A percentile compares a stretch with the other conserved stretches of the same genome.
These are phyloP conservation scores for Acropora tenuis DNA, from an alignment of 64 coral and sea anemone species.

Conservation along the genomic window DNA sequence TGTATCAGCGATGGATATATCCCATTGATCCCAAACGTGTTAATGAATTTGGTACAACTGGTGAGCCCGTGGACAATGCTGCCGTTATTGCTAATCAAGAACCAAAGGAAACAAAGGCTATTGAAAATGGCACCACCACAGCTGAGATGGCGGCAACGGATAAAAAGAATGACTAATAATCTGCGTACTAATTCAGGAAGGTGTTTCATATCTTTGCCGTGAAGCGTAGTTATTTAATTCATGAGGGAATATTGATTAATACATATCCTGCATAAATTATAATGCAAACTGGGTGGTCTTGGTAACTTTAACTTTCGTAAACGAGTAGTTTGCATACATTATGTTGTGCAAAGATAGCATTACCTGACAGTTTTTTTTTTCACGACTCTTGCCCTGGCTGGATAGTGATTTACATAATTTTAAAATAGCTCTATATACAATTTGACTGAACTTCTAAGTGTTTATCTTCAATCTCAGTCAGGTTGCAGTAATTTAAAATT, in stretches of 20 bases:
- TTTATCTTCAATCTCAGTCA: too few species aligned
- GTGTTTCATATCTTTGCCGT: neutral
- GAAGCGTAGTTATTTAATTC: neutral
- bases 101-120: neutral
- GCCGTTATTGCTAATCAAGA: slow-evolving; percentile 7
- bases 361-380: too few species aligned
- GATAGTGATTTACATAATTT: too few species aligned
- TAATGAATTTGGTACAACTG: slow-evolving; percentile 96
- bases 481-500: too few species aligned
- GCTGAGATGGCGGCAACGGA: slow-evolving; percentile 63
- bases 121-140: slow-evolving; percentile 6
- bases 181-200: neutral
- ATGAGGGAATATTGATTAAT: neutral
- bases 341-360: too few species aligned
- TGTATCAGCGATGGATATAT: slow-evolving; percentile 99
- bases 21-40: slow-evolving; percentile 94
- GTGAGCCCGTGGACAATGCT: slow-evolving; percentile 68
- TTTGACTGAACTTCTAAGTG: too few species aligned
- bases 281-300: neutral
- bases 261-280: too few species aligned
- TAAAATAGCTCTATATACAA: too few species aligned
- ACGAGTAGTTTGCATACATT: too few species aligned
- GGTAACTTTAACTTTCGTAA: too few species aligned
- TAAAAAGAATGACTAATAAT: slow-evolving; percentile 91
- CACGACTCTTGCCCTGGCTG: too few species aligned